Evolutionary conservation across 2,888 invertebrate species (phyloP).

Genomic region (Glomeris marginata): DNA sequence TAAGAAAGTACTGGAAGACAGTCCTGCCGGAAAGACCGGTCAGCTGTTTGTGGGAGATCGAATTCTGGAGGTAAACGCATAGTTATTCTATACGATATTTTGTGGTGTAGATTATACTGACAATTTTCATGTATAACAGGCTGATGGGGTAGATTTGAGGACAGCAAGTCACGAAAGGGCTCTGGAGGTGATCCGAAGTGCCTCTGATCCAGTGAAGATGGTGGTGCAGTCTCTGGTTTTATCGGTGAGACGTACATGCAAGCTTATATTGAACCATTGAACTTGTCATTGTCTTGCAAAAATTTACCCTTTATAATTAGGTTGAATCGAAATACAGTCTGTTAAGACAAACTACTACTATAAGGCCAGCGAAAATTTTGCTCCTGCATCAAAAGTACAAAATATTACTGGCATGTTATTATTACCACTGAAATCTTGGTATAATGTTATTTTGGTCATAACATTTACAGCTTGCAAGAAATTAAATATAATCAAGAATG

Average conservation of each 20-base stretch:
- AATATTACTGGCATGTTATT: too few relatives aligned
- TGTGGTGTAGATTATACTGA: not conserved
- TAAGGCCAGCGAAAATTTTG: too few relatives aligned
- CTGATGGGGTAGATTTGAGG: constrained; percentile 78
- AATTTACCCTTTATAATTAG: too few relatives aligned
- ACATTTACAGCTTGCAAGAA: too few relatives aligned
- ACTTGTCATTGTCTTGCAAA: too few relatives aligned
- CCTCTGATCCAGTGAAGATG: constrained; percentile 74
- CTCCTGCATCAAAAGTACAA: too few relatives aligned
- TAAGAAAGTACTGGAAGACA: constrained; percentile 84
- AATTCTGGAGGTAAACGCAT: constrained; percentile 47
- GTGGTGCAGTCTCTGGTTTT: constrained; percentile 69
- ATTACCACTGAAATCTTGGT: too few relatives aligned
- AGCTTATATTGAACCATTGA: too few relatives aligned
- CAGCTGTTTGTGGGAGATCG: constrained; percentile 63
- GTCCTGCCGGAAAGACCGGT: constrained; percentile 84
- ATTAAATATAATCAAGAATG: too few relatives aligned
- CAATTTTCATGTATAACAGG: constrained; percentile 29
- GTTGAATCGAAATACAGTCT: too few relatives aligned
- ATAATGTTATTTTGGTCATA: too few relatives aligned
- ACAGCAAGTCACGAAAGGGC: constrained; percentile 86
- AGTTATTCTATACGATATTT: constrained; percentile 1
- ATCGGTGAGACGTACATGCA: constrained; percentile 38
- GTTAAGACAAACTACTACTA: too few relatives aligned
- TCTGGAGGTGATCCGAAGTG: constrained; percentile 82